These are phyloP conservation scores for Leptoclinus maculatus DNA, from an alignment of 2,797 vertebrate species.

Conservation along the genomic window DNA sequence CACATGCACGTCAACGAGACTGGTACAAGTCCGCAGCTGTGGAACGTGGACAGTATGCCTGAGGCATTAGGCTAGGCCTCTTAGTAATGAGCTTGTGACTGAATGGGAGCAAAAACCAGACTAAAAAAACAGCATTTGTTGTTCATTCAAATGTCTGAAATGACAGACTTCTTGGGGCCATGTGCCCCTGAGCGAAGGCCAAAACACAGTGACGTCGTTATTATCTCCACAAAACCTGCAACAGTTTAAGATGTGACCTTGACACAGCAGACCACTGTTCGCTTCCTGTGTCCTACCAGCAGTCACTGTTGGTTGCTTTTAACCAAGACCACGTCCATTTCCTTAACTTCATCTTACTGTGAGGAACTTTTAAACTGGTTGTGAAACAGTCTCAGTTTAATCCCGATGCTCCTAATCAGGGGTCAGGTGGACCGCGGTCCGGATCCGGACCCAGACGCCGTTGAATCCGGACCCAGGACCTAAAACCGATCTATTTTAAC, in stretches of 20 bases:
- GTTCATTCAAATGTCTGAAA: not conserved
- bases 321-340: not conserved
- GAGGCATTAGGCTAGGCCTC: too few species aligned
- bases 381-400: too few species aligned
- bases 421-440: too few species aligned
- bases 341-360: not conserved
- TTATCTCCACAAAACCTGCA: not conserved
- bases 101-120: not conserved
- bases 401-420: too few species aligned
- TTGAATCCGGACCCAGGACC: too few species aligned
- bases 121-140: not conserved
- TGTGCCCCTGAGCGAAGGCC: not conserved
- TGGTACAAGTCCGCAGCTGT: too few species aligned
- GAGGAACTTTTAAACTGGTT: too few species aligned
- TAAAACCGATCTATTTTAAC: too few species aligned
- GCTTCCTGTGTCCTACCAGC: not conserved
- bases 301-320: not conserved
- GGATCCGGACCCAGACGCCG: too few species aligned
- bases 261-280: not conserved
- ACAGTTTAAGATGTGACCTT: not conserved
- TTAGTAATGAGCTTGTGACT: not conserved
- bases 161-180: not conserved
- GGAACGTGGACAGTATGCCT: too few species aligned
- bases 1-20: too few species aligned
- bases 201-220: not conserved